Evolutionary conservation across 1,140 invertebrate genomes (phyloP).

Genomic region (Coptotermes formosanus): DNA sequence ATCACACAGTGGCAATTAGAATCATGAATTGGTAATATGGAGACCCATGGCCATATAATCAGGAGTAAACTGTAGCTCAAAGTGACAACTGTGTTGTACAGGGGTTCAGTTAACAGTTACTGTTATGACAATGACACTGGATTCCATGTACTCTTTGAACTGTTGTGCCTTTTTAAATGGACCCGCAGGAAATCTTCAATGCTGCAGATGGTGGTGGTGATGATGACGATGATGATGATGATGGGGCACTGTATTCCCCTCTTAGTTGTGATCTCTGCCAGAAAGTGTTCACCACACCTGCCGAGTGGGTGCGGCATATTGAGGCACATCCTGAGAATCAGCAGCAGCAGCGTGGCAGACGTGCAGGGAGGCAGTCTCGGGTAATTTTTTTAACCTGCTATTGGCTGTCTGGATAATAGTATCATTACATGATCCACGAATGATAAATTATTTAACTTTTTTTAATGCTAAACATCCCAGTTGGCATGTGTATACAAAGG

Average conservation of each 20-base stretch:
- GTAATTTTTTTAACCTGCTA: neutral
- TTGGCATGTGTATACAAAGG: too few species aligned
- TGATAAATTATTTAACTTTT: too few species aligned
- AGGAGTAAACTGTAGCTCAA: too few species aligned
- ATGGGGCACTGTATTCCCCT: constrained; percentile 57
- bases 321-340: constrained; percentile 60
- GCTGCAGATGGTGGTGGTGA: constrained; percentile 43
- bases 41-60: too few species aligned
- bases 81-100: too few species aligned
- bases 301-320: constrained; percentile 76
- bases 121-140: too few species aligned
- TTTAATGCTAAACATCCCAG: too few species aligned
- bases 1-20: too few species aligned
- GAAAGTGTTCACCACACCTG: constrained; percentile 77
- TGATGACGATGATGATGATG: constrained; percentile 36
- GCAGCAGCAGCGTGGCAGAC: constrained; percentile 49
- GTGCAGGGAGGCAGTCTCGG: constrained; percentile 3
- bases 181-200: constrained; percentile 50
- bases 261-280: constrained; percentile 79
- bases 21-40: too few species aligned
- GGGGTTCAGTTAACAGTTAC: too few species aligned
- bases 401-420: neutral
- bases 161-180: neutral
- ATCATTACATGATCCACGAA: too few species aligned
- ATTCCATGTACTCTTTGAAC: neutral